Evolutionary conservation across 2,888 invertebrate genomes (phyloP), one percentile per base, ranked within the genome.

Genomic region (Hetaerina titia): DNA sequence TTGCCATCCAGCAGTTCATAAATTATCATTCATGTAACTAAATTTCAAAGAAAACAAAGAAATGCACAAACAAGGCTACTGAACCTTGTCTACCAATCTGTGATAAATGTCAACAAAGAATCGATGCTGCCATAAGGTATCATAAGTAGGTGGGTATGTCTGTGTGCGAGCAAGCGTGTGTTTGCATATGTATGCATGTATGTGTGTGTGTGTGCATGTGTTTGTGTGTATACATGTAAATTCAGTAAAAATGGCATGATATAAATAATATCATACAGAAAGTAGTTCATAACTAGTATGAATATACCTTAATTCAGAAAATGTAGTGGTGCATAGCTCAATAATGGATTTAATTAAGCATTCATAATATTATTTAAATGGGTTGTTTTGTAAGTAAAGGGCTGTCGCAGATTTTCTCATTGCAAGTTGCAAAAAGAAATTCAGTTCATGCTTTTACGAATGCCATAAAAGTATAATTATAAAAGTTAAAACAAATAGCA

Each of bases 381-480:
- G 19, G 69, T 56, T 92, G 45, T 56, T 57, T 92, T 56, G 45
- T 92, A 74, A 92, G 69, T 56, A 22, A n/a, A 13, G 22, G 69
- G 22, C 74, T 45, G 57, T 13, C 81, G 69, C 13, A 31, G 31
- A 45, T 69, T 74, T 92, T n/a, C 45, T 89, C 64, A 69, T 57
- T 56, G 56, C 69, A 92, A n/a, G 69, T 69, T 17, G 89, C 89
- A 89, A 58, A 74, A 31, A 45, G 45, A n/a, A 69, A n/a, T 22
- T 63, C 69, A 74, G 56, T 63, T 64, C 92, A 92, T 92, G 92
- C 92, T 69, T 19, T 31, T 31, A 81, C 15, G 13, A 81, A 31
- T 31, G 31, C 81, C 13, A 31, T 81, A 31, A 31, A 25, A 81
- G 11, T 81, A 64, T 19, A 69, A 25, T 56, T 56, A 56, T 92